phyloP scores from a whole-genome alignment of 1,140 invertebrate genomes.

The Zelostemma sp. region DNA sequence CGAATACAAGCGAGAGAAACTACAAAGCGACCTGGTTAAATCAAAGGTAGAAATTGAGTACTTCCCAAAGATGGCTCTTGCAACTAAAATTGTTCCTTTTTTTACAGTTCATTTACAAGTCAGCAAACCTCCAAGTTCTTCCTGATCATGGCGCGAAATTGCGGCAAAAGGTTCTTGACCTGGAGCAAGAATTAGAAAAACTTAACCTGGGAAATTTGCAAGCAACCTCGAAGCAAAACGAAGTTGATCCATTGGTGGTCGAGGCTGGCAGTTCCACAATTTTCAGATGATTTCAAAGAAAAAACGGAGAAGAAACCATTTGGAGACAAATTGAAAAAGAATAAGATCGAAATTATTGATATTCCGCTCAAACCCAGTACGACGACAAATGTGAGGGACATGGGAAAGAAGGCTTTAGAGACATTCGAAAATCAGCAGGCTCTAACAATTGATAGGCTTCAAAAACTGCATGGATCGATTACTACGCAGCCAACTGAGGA shows the following conservation, averaged over 20 bases:
- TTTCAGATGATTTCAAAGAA: too few relatives aligned
- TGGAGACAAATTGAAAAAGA: constrained; percentile 3
- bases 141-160: constrained; percentile 72
- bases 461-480: constrained; percentile 81
- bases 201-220: too few relatives aligned
- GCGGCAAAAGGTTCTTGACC: too few relatives aligned
- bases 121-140: constrained; percentile 67
- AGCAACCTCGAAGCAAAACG: constrained; percentile 60
- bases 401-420: constrained; percentile 70
- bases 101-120: constrained; percentile 53
- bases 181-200: constrained; percentile 64
- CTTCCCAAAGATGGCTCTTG: too few relatives aligned
- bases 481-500: constrained; percentile 75
- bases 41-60: too few relatives aligned
- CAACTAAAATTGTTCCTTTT: too few relatives aligned
- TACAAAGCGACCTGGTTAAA: too few relatives aligned
- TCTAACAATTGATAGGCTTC: constrained; percentile 78
- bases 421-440: constrained; percentile 75
- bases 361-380: constrained; percentile 21
- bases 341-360: neutral
- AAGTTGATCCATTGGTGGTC: too few relatives aligned
- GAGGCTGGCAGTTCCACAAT: too few relatives aligned
- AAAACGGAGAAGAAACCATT: neutral
- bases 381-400: constrained; percentile 17
- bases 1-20: too few relatives aligned